Evolutionary conservation across 2,888 invertebrate species (phyloP).

Genomic region (Agrochola lota): DNA sequence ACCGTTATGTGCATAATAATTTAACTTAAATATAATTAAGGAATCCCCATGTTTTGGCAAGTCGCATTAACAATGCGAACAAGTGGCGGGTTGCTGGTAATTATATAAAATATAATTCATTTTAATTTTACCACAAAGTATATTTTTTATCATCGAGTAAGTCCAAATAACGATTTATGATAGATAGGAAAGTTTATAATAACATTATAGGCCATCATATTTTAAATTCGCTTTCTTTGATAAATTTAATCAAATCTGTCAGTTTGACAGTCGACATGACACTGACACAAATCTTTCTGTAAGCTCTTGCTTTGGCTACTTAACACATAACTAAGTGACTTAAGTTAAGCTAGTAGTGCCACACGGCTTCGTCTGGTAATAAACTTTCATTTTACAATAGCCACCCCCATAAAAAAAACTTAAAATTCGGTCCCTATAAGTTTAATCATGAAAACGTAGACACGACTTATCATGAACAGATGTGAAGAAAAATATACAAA

Average conservation of each 20-base stretch:
- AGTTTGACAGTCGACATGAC: conserved; percentile 45
- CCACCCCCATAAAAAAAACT: not conserved
- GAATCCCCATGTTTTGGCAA: not conserved
- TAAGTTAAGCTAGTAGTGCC: not conserved
- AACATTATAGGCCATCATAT: not conserved
- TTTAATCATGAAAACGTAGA: not conserved
- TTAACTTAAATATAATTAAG: not conserved
- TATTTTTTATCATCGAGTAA: not conserved
- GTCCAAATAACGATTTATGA: not conserved
- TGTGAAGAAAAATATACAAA: not conserved
- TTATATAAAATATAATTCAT: not conserved
- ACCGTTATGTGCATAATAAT: not conserved
- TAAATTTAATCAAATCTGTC: conserved; percentile 41
- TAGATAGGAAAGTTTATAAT: conserved; percentile 18
- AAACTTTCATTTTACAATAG: not conserved
- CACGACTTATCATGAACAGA: not conserved
- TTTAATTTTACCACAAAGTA: not conserved
- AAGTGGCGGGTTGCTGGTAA: not conserved
- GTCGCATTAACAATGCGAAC: not conserved
- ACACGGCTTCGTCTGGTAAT: not conserved
- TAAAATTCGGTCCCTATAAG: not conserved
- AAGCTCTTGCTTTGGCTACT: conserved; percentile 22
- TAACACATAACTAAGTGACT: not conserved
- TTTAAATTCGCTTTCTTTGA: conserved; percentile 37
- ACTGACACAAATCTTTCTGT: conserved; percentile 40